Percentiles rank a stretch among this genome's conserved stretches.
Evolutionary conservation across 2,888 invertebrate species (phyloP).

Genomic region (Morpho deidamia): DNA sequence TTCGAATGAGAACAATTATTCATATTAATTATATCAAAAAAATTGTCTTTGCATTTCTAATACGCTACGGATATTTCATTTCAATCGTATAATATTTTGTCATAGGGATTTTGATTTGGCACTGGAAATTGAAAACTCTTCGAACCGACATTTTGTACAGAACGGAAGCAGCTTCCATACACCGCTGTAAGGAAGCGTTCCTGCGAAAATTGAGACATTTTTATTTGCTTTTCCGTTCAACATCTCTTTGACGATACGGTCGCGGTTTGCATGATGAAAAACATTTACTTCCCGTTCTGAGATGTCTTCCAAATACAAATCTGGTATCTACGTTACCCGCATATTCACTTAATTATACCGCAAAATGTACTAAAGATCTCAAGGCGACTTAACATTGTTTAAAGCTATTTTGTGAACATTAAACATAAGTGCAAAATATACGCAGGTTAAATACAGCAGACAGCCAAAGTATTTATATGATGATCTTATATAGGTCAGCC

Average conservation of each 20-base stretch:
- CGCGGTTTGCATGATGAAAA: slow-evolving; percentile 28
- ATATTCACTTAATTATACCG: slow-evolving; percentile 8
- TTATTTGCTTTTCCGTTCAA: slow-evolving; percentile 66
- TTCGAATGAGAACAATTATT: too few species aligned
- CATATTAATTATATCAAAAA: too few species aligned
- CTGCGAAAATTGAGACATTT: slow-evolving; percentile 71
- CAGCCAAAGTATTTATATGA: too few species aligned
- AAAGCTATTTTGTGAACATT: too few species aligned
- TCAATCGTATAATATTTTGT: neutral
- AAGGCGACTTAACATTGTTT: too few species aligned
- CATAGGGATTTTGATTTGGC: slow-evolving; percentile 5
- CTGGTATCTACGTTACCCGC: slow-evolving; percentile 9
- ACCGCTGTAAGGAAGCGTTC: slow-evolving; percentile 49
- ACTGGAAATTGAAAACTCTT: slow-evolving; percentile 38
- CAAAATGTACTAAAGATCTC: neutral
- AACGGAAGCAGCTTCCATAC: slow-evolving; percentile 15
- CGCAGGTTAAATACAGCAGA: too few species aligned
- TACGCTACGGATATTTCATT: neutral
- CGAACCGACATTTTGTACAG: slow-evolving; percentile 31
- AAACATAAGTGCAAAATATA: too few species aligned
- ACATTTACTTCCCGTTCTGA: slow-evolving; percentile 41
- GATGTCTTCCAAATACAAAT: slow-evolving; percentile 15
- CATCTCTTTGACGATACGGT: slow-evolving; percentile 46
- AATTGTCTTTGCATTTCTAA: too few species aligned
- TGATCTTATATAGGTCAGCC: too few species aligned